These are phyloP conservation scores for Dendrolimus kikuchii DNA, from an alignment of 1,140 invertebrate genomes.

Conservation along the genomic window DNA sequence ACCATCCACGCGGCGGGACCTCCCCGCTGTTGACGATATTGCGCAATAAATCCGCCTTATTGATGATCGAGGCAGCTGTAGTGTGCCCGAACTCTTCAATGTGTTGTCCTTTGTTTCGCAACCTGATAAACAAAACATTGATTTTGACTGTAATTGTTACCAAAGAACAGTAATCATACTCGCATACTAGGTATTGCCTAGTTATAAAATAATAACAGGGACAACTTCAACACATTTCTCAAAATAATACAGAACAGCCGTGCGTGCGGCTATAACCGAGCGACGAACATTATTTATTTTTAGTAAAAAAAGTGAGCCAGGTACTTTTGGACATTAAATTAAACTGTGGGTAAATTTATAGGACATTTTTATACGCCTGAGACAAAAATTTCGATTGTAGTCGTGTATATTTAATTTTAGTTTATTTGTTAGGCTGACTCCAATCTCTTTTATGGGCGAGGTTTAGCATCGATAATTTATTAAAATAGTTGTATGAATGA, in stretches of 20 bases:
- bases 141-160: too few relatives aligned
- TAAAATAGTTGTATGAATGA: constrained; percentile 65
- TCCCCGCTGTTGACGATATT: constrained; percentile 32
- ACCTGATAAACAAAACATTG: too few relatives aligned
- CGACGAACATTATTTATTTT: constrained; percentile 58
- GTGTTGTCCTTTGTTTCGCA: too few relatives aligned
- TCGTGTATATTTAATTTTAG: constrained; percentile 71
- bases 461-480: constrained; percentile 63
- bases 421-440: constrained; percentile 64
- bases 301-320: constrained; percentile 63
- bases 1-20: constrained; percentile 64
- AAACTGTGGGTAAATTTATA: constrained; percentile 71
- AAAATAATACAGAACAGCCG: constrained; percentile 63
- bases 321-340: constrained; percentile 71
- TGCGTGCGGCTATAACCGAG: constrained; percentile 59
- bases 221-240: constrained; percentile 65
- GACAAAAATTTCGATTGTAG: constrained; percentile 70
- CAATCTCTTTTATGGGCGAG: constrained; percentile 57
- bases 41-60: constrained; percentile 11
- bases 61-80: constrained; percentile 8
- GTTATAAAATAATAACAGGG: constrained; percentile 26
- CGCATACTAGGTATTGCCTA: neutral
- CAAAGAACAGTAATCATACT: neutral
- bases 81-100: too few relatives aligned
- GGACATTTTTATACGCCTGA: constrained; percentile 70